Evolutionary conservation across 2,888 invertebrate species (phyloP), one percentile per base, ranked within the genome.

Genomic region (Byasa hedistus): DNA sequence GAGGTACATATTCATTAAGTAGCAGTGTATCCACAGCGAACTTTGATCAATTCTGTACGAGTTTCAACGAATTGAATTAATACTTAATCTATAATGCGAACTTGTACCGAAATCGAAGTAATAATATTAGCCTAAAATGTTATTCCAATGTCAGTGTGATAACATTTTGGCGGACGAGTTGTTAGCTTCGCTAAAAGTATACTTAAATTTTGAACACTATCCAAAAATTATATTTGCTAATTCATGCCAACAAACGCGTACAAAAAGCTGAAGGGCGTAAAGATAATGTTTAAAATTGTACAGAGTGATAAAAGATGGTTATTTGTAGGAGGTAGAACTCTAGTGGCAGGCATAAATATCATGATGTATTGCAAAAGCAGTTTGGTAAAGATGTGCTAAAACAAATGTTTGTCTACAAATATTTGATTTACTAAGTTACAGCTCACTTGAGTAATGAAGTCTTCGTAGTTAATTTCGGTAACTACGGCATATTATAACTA

Each of bases 181-280:
- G 21, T 52, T 2, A 52, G 21, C 21, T 52, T 21, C n/a, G 21
- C 21, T 52, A 52, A 52, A 52, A 52, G 21, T n/a, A 52, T 52
- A 52, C 52, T n/a, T 21, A 21, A 52, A n/a, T 52, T 52, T 52
- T 52, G 52, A 52, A 52, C 21, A 52, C 21, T 52, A 52, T 52
- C 52, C 52, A 61, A 61, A n/a, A 52, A 52, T 21, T 52, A 21
- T 21, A 52, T 52, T 52, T 52, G 52, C 52, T 52, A 21, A 21
- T 54, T 23, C 54, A 54, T 54, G 61, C 54, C 55, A 54, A 36
- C 24, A 59, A 39, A 59, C 48, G 12, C 39, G 36, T 39, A 55
- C 36, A 39, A 23, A 55, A 52, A 55, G 19, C 32, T 36, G 54
- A 61, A 61, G 61, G 39, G 61, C 61, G 61, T 61, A 22, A 27